Percentiles rank a stretch among this genome's conserved stretches.
Conservation (phyloP, 2,888 invertebrate species). For the Hypolimnas misippus region DNA sequence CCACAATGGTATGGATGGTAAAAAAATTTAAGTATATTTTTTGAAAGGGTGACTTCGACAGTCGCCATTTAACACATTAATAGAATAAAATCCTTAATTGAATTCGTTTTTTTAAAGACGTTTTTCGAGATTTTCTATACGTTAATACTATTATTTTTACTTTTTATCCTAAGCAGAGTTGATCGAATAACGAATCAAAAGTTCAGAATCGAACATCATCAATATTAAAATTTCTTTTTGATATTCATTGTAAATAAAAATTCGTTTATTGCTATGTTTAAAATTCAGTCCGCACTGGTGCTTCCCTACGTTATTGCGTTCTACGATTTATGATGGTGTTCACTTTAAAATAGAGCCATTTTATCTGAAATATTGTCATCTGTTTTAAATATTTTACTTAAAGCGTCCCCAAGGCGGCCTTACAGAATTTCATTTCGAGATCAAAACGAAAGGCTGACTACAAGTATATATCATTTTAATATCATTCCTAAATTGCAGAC, state of each 20-base stretch:
- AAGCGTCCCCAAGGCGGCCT: constrained; percentile 73
- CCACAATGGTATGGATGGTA: too few relatives aligned
- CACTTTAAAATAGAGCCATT: constrained; percentile 82
- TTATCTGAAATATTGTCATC: constrained; percentile 82
- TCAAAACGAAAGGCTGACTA: constrained; percentile 60
- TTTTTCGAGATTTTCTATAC: too few relatives aligned
- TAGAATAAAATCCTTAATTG: too few relatives aligned
- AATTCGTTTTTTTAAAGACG: too few relatives aligned
- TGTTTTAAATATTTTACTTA: constrained; percentile 81
- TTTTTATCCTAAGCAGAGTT: too few relatives aligned
- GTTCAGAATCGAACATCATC: neutral
- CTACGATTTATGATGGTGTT: constrained; percentile 72
- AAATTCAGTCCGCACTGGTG: constrained; percentile 71
- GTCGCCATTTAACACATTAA: too few relatives aligned
- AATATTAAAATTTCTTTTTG: constrained; percentile 21
- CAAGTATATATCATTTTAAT: constrained; percentile 56
- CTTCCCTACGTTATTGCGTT: constrained; percentile 73
- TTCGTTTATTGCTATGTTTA: constrained; percentile 66
- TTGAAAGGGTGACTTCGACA: too few relatives aligned
- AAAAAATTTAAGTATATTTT: too few relatives aligned
- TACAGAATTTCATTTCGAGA: constrained; percentile 64
- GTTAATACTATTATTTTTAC: too few relatives aligned
- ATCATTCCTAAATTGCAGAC: constrained; percentile 36
- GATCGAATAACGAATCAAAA: neutral
- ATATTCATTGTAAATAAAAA: constrained; percentile 30